phyloP scores from a whole-genome alignment of 2,113 vertebrate genomes.

The Labrus mixtus region DNA sequence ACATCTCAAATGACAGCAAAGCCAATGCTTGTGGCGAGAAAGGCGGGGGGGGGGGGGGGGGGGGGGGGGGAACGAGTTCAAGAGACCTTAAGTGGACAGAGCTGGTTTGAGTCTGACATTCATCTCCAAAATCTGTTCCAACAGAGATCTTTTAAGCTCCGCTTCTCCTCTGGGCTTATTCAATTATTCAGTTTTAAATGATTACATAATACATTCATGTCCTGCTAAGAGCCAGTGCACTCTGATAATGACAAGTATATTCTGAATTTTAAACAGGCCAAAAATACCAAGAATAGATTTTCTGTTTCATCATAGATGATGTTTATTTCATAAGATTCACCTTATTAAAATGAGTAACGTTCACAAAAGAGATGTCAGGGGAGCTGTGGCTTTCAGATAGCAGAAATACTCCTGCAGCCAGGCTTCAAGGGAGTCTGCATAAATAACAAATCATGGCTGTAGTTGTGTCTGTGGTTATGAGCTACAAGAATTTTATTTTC shows the following conservation, averaged over 20 bases:
- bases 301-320: conserved; percentile 60
- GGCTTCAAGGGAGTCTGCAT: conserved; percentile 55
- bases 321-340: conserved; percentile 72
- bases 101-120: too few relatives aligned
- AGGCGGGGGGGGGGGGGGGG: too few relatives aligned
- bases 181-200: conserved; percentile 80
- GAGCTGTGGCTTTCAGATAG: conserved; percentile 60
- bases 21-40: too few relatives aligned
- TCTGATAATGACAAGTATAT: conserved; percentile 38
- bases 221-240: conserved; percentile 44
- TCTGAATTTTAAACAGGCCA: conserved; percentile 49
- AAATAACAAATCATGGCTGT: conserved; percentile 25
- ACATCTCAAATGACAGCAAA: too few relatives aligned
- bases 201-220: conserved; percentile 72
- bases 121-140: conserved; percentile 22
- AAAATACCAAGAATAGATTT: conserved; percentile 41
- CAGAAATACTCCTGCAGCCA: conserved; percentile 10
- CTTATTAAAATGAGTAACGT: conserved; percentile 74
- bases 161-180: conserved; percentile 63
- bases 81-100: too few relatives aligned
- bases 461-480: not conserved
- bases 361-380: conserved; percentile 66
- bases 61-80: too few relatives aligned
- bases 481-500: too few relatives aligned
- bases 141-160: conserved; percentile 49